Conservation (phyloP, 1,140 invertebrate species). For the Elysia chlorotica region DNA sequence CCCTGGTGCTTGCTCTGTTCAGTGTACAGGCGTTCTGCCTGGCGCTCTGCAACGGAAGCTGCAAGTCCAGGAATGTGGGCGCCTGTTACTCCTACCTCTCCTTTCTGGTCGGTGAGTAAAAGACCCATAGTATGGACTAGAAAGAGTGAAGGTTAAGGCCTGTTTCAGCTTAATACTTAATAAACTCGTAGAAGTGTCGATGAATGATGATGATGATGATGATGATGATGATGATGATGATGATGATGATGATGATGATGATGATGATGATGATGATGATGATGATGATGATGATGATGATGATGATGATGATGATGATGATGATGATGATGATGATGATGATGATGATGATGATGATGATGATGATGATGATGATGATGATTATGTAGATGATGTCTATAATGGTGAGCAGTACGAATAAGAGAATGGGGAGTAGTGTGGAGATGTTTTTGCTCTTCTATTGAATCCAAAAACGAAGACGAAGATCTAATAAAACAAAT, state of each 20-base stretch:
- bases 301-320: not conserved
- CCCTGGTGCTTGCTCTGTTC: not conserved
- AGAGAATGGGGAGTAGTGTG: not conserved
- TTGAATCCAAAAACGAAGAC: not conserved
- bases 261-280: not conserved
- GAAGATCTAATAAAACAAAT: not conserved
- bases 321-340: not conserved
- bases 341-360: no score
- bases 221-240: not conserved
- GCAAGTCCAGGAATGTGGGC: not conserved
- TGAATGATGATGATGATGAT: not conserved
- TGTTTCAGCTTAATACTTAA: not conserved
- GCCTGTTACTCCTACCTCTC: not conserved
- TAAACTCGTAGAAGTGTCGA: not conserved
- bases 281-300: not conserved
- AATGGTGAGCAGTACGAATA: not conserved
- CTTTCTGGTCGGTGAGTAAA: constrained; percentile 1
- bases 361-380: not conserved
- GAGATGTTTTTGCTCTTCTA: not conserved
- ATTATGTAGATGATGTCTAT: not conserved
- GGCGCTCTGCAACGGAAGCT: not conserved
- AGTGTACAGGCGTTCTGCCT: not conserved
- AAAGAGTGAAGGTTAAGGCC: not conserved
- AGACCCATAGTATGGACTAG: no score
- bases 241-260: not conserved